These are phyloP conservation scores for Andrena haemorrhoa DNA, from an alignment of 2,888 invertebrate species.

Conservation along the genomic window DNA sequence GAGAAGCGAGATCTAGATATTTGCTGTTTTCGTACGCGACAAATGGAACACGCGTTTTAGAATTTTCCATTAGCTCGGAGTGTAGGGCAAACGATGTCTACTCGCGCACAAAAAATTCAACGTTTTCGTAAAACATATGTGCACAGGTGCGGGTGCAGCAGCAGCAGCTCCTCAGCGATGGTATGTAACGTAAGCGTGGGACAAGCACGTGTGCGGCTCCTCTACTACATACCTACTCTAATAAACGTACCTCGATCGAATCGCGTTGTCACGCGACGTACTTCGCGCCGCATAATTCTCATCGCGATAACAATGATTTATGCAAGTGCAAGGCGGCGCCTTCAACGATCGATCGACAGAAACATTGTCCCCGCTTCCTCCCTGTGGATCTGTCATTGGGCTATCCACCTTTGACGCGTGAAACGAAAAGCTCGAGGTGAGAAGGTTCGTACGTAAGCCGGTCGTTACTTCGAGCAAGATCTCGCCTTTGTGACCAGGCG, in stretches of 20 bases:
- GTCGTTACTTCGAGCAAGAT: neutral
- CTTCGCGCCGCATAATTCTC: conserved; percentile 45
- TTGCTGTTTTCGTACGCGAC: too few species aligned
- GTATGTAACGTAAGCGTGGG: neutral
- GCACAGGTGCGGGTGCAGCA: neutral
- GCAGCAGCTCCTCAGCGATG: neutral
- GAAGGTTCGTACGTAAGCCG: neutral
- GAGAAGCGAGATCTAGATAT: too few species aligned
- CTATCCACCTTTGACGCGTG: neutral
- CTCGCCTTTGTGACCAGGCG: neutral
- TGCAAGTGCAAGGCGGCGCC: conserved; percentile 5
- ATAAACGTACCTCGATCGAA: conserved; percentile 22
- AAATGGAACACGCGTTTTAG: too few species aligned
- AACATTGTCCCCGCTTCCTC: neutral
- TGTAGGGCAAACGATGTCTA: too few species aligned
- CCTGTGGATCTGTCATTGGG: neutral
- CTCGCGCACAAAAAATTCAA: neutral
- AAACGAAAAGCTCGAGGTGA: neutral
- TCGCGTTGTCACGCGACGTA: conserved; percentile 45
- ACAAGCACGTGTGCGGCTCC: conserved; percentile 10
- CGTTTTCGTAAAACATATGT: neutral
- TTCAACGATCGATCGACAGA: conserved; percentile 32
- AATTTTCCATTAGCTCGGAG: too few species aligned
- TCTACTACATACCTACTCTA: neutral
- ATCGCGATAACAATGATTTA: conserved; percentile 58